These are phyloP conservation scores for Plecturocebus donacophilus DNA, from an alignment of 2,113 vertebrate genomes.

Conservation along the genomic window DNA sequence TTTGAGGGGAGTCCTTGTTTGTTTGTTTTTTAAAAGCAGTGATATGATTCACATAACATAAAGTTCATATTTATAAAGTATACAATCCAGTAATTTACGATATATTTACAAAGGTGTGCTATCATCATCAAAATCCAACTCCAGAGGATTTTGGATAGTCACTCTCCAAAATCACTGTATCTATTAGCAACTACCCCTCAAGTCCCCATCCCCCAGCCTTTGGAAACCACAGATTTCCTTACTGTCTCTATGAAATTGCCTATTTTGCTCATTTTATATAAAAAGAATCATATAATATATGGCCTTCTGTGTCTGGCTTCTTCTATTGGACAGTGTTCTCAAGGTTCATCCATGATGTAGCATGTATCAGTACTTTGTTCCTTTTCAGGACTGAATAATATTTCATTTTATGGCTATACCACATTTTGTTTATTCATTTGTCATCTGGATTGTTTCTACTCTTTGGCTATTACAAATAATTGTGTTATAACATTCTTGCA, in stretches of 20 bases:
- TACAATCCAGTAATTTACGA: background rate
- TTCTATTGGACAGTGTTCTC: background rate
- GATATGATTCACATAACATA: background rate
- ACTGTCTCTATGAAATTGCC: background rate
- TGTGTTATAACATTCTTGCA: background rate
- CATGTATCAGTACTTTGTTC: background rate
- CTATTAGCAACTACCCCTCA: background rate
- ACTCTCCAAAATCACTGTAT: background rate
- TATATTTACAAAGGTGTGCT: background rate
- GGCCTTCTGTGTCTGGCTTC: background rate
- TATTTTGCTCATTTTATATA: background rate
- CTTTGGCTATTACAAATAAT: background rate
- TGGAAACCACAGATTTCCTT: background rate
- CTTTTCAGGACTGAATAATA: background rate
- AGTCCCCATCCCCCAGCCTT: background rate
- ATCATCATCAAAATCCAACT: background rate
- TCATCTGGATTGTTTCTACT: background rate
- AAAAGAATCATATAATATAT: background rate
- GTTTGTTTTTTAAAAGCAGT: background rate
- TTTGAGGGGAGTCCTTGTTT: background rate
- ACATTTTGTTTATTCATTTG: slow-evolving; percentile 8
- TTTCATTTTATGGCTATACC: background rate
- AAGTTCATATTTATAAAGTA: background rate
- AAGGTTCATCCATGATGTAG: background rate
- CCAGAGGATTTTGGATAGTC: background rate